A percentile compares a stretch with the other conserved stretches of the same genome.
Conservation (phyloP, 2,113 vertebrate genomes). For the Collichthys lucidus region DNA sequence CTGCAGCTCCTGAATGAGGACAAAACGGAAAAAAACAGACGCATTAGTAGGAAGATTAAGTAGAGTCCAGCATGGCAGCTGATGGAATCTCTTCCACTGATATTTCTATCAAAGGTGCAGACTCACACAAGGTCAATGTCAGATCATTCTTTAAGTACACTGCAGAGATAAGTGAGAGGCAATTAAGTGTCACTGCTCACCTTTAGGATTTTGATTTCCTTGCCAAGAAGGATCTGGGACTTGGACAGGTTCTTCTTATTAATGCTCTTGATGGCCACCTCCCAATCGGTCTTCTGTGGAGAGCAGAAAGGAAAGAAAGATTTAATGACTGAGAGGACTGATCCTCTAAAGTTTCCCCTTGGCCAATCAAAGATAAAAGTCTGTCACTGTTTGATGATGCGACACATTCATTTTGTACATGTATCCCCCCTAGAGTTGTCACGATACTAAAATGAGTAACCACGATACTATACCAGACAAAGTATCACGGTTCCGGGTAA, state of each 20-base stretch:
- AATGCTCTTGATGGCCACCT: constrained; percentile 98
- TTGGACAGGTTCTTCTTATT: constrained; percentile 99
- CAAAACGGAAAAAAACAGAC: constrained; percentile 27
- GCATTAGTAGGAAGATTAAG: background rate
- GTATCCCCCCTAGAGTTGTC: background rate
- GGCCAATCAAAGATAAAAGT: background rate
- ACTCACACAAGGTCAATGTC: constrained; percentile 4
- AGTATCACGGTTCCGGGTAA: too few relatives aligned
- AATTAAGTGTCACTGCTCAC: constrained; percentile 74
- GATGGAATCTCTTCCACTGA: background rate
- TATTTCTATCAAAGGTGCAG: background rate
- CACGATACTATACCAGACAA: too few relatives aligned
- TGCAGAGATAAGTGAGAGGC: constrained; percentile 26
- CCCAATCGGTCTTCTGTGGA: constrained; percentile 95
- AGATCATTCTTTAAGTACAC: constrained; percentile 14
- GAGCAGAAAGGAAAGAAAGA: constrained; percentile 6
- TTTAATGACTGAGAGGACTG: background rate
- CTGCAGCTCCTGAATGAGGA: constrained; percentile 92
- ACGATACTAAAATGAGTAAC: too few relatives aligned
- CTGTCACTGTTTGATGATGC: background rate
- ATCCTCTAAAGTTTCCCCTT: background rate
- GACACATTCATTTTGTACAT: background rate
- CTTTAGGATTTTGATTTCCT: constrained; percentile 99
- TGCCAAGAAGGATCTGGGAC: constrained; percentile 98
- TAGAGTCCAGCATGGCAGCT: background rate